Evolutionary conservation across 2,888 invertebrate genomes (phyloP), one percentile per base, ranked within the genome.

Genomic region (Himalopsyche japonica): DNA sequence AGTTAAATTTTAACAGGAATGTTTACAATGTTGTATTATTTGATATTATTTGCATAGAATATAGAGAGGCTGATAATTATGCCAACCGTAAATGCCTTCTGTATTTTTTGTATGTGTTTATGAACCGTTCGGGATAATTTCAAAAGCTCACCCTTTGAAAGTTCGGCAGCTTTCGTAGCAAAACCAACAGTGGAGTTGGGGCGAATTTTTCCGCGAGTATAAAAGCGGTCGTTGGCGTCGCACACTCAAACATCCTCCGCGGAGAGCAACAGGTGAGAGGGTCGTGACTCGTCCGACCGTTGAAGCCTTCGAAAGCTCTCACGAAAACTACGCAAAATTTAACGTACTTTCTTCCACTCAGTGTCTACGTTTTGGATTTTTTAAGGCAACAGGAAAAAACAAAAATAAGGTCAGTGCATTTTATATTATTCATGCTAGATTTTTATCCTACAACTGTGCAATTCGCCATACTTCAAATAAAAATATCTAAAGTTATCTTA

Each of bases 191-290:
- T 57, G 10, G 57, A 24, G 76, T 34, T n/a, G 76, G 76, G 76
- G 27, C 2, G 76, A 6, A 15, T 32, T 32, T 30, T 76, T 15
- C 30, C 27, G n/a, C 8, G 34, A 27, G 76, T 76, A 76, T 76
- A 76, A 32, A 76, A 76, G 76, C 20, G 30, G 32, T 27, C 7
- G 76, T 30, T 34, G 27, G 76, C 18, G 18, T 76, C 27, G 3
- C 15, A n/a, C 18, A n/a, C 27, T 32, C 32, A 30, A 76, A 76
- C 76, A 76, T 76, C 76, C 18, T 76, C 32, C 30, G 34, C 76
- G 76, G 76, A 18, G 32, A 76, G 32, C 76, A 76, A 76, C 76
- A 76, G 76, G 76, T 76, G 76, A 76, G 76, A 76, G 34, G 76
- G 32, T 76, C 76, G 76, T 6, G 24, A 76, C 57, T 20, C 20